Evolutionary conservation across 2,797 vertebrate species (phyloP), one percentile per base, ranked within the genome.

Genomic region (Aulostomus chinensis): DNA sequence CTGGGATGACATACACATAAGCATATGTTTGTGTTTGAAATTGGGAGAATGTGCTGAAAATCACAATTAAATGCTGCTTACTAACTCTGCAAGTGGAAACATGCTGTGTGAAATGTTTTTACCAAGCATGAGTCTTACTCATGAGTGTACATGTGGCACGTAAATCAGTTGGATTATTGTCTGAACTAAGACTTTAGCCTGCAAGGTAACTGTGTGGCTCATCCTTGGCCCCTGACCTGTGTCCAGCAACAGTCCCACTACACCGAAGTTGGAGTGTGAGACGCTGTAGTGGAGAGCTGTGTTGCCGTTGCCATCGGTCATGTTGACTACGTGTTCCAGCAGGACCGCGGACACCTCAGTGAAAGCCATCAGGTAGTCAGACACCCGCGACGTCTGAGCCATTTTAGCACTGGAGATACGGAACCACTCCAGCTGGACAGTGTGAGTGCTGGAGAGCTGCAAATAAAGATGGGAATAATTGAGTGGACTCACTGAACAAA

Each of bases 281-380:
- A 99, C 94, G 0, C 95, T 98, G 89, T 99, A 99, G 89, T 99
- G 97, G 16, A 99, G 88, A 16, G 96, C 97, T 0, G 95, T 97
- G 92, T 99, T 98, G 35, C 96, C 95, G 0, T 98, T 98, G 25
- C 94, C 93, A 0, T 99, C 97, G 0, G 91, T 92, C 90, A 98
- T 92, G 88, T 98, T 98, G 75, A 98, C 92, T 7, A 98, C 83
- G 0, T 95, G 92, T 7, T 82, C 64, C 84, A 97, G 83, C 53
- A 98, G 88, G 12, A 84, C 66, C 0, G 91, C 76, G 0, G 96
- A 97, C 65, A 97, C 65, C 69, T 93, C 90, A 0, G 87, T 83
- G 61, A 96, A 90, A 0, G 92, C 93, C 76, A 92, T 88, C 62
- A 99, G 88, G 75, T 96, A 93, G 65, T 87, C 86, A 0, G 93